Percentiles rank a stretch among this genome's conserved stretches.
phyloP scores from a whole-genome alignment of 1,140 invertebrate species.

The Limonius californicus region DNA sequence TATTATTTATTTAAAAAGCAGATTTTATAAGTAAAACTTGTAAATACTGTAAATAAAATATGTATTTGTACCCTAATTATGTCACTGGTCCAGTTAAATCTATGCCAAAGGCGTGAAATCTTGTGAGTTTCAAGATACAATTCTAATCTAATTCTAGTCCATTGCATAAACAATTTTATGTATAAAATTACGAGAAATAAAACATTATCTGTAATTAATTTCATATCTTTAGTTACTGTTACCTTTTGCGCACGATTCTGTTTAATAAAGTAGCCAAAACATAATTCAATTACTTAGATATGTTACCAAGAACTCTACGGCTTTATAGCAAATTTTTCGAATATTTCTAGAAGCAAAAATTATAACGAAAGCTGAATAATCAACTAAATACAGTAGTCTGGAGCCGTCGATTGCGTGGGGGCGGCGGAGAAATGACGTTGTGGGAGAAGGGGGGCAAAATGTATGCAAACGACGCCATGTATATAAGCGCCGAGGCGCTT shows the following conservation, averaged over 20 bases:
- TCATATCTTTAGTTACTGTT: too few species aligned
- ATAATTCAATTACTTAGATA: too few species aligned
- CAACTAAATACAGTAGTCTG: neutral
- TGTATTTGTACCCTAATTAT: conserved; percentile 2
- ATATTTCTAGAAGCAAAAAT: neutral
- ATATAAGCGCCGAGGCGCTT: conserved; percentile 37
- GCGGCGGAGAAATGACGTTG: conserved; percentile 5
- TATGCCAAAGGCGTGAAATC: neutral
- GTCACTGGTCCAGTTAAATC: conserved; percentile 1
- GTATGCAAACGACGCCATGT: conserved; percentile 21
- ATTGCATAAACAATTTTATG: conserved; percentile 8
- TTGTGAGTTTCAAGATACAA: neutral
- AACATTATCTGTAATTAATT: conserved; percentile 5
- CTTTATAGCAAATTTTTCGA: too few species aligned
- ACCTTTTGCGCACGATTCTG: too few species aligned
- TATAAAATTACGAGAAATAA: conserved; percentile 15
- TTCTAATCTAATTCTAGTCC: conserved; percentile 19
- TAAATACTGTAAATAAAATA: conserved; percentile 6
- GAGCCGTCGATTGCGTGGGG: neutral
- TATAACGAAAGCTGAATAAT: neutral
- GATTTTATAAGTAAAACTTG: neutral
- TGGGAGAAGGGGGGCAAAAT: conserved; percentile 20
- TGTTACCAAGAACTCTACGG: too few species aligned
- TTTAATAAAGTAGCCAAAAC: too few species aligned
- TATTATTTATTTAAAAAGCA: conserved; percentile 2